Conservation (phyloP, 2,797 vertebrate genomes). For the Luscinia megarhynchos region DNA sequence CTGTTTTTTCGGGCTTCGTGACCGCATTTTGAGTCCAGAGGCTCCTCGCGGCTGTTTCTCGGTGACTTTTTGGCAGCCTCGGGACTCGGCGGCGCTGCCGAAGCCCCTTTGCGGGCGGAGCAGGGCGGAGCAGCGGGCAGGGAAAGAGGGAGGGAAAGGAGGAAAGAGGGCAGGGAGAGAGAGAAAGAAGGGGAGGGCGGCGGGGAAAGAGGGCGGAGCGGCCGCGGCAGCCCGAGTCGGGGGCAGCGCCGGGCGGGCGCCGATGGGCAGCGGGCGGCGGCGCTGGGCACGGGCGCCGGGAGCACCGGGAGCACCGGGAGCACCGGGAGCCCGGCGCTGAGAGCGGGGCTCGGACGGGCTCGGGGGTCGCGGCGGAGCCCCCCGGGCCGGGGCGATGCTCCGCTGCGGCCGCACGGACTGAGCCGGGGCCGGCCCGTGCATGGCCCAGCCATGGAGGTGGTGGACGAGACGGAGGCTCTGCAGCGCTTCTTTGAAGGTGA, state of each 20-base stretch:
- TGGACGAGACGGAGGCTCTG: constrained; percentile 98
- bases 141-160: not conserved
- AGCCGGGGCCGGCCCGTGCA: constrained; percentile 54
- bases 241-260: constrained; percentile 74
- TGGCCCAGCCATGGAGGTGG: constrained; percentile 92
- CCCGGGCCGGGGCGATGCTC: constrained; percentile 50
- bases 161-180: not conserved
- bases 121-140: not conserved
- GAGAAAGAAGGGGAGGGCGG: not conserved
- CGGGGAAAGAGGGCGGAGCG: not conserved
- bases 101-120: accelerated
- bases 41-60: accelerated
- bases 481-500: constrained; percentile 99
- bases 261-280: not conserved
- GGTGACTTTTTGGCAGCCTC: not conserved
- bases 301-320: not conserved
- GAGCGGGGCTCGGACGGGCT: not conserved
- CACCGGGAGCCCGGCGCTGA: not conserved
- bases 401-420: constrained; percentile 51
- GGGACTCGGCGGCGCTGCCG: accelerated
- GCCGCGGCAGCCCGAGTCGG: not conserved
- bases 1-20: not conserved
- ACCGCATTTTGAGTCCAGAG: accelerated
- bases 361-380: not conserved
- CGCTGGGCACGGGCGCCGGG: not conserved